Evolutionary conservation across 2,888 invertebrate species (phyloP), one percentile per base, ranked within the genome.

Genomic region (Anarsia innoxiella): DNA sequence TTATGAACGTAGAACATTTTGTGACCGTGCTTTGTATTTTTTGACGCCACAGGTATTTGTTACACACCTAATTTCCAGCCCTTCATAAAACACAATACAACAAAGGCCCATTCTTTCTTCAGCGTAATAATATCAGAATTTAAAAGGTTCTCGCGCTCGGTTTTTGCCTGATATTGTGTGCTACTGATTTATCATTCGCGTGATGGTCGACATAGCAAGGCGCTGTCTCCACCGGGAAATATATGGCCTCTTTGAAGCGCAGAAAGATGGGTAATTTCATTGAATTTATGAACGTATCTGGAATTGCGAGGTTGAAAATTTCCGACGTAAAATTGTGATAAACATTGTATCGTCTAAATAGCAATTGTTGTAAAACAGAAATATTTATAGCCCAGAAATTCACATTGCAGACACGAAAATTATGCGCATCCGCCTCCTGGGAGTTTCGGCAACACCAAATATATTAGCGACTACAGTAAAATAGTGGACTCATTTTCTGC

Each of bases 251-350:
- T 77, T 79, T 78, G 83, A 79, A 79, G 71, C 76, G 66, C 68
- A 73, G 75, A 83, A 79, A 77, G 74, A 82, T 80, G 76, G 78
- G 78, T 79, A 77, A 82, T 82, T 80, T 79, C 75, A 77, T 71
- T 68, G 77, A 75, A 82, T 80, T 80, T 83, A 82, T 82, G 77
- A 71, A 70, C 73, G 75, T 76, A 77, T 76, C 76, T 60, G 66
- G 70, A 71, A 77, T 70, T 69, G 69, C 69, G 59, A 68, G 56
- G 60, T 66, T 69, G 69, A 69, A 78, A 77, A 73, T 74, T 75
- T 58, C 25, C 56, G 55, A 70, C 56, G 58, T 66, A 58, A 70
- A 73, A 71, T 63, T 64, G 63, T 66, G 59, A 73, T 73, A 66
- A 66, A 71, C 66, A 69, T 66, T 71, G 66, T 66, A 56, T 57